Conservation (phyloP, 1,140 invertebrate genomes). For the Atta texana region DNA sequence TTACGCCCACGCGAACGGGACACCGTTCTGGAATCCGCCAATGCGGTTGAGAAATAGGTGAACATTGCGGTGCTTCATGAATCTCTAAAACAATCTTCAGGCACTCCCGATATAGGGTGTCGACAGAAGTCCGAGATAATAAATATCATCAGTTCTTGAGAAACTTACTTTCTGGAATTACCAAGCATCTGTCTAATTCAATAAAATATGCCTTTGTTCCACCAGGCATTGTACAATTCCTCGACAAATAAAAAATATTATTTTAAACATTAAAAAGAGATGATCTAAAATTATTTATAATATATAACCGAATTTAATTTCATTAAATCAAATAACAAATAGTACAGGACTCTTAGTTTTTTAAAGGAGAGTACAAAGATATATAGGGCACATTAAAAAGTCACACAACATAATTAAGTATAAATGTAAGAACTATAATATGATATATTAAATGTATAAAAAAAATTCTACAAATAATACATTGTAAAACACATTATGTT, state of each 20-base stretch:
- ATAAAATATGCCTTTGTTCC: neutral
- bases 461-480: too few relatives aligned
- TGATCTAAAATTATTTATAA: neutral
- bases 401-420: too few relatives aligned
- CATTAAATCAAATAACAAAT: too few relatives aligned
- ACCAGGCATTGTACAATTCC: neutral
- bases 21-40: slow-evolving; percentile 44
- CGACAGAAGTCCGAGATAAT: neutral
- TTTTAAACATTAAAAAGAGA: neutral
- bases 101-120: neutral
- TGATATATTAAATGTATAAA: too few relatives aligned
- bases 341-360: too few relatives aligned
- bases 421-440: too few relatives aligned
- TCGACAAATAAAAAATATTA: neutral
- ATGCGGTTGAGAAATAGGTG: slow-evolving; percentile 46
- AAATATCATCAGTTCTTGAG: neutral
- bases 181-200: neutral
- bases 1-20: slow-evolving; percentile 40
- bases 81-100: slow-evolving; percentile 61
- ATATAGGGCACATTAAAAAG: too few relatives aligned
- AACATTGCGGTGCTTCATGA: slow-evolving; percentile 31
- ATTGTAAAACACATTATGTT: too few relatives aligned
- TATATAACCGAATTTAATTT: too few relatives aligned
- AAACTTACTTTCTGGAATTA: slow-evolving; percentile 10
- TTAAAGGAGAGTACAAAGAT: too few relatives aligned